phyloP scores from a whole-genome alignment of 2,113 vertebrate genomes.

The Axis porcinus region DNA sequence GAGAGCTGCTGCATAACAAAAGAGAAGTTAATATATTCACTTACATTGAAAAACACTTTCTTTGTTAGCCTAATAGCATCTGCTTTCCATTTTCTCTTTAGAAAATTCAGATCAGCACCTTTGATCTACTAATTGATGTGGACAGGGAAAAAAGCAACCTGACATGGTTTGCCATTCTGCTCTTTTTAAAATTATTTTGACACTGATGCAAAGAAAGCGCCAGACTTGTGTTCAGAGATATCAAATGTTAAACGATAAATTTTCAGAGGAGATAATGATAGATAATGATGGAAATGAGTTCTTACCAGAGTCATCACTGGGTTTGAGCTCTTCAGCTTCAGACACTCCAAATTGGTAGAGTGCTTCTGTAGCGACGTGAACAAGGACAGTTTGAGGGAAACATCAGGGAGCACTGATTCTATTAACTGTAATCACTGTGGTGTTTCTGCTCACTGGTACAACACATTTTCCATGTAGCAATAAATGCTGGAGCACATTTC shows the following conservation, averaged over 20 bases:
- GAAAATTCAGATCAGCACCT: background rate
- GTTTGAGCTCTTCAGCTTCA: background rate
- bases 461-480: constrained; percentile 41
- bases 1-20: background rate
- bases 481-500: constrained; percentile 44
- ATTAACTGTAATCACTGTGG: constrained; percentile 29
- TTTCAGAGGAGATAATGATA: background rate
- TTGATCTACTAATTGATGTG: background rate
- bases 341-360: background rate
- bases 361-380: background rate
- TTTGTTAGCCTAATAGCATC: background rate
- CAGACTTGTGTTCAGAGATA: background rate
- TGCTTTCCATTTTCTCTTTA: background rate
- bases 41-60: background rate
- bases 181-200: constrained; percentile 43
- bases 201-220: background rate
- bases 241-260: background rate
- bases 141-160: background rate
- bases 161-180: background rate
- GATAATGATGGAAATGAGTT: constrained; percentile 20
- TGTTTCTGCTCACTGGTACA: background rate
- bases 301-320: background rate
- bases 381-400: constrained; percentile 33
- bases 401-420: constrained; percentile 45
- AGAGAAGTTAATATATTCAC: background rate